Base-by-base conservation (phyloP, 2,888 invertebrate genomes). In the Lathronympha strigana region DNA sequence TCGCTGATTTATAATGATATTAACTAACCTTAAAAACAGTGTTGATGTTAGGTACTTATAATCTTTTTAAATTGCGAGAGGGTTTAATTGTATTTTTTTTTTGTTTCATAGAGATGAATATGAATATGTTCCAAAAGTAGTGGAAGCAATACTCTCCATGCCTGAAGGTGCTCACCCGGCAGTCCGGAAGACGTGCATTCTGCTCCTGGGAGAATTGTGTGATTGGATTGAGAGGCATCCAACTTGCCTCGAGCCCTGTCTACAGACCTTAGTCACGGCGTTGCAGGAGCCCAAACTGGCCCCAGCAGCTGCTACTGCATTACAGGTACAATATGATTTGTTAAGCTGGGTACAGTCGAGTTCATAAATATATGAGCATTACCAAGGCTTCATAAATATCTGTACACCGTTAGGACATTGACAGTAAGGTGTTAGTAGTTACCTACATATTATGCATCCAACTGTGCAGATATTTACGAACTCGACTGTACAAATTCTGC, bases 201-300 rank as follows among this genome's bases (percentile, higher is more conserved):
- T 96, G 72, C 90, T 98, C 54, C 90, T 98, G 50, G 98, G 98
- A 0, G 98, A 98, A 88, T 93, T 98, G 40, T 96, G 97, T 81
- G 99, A 99, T 83, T 99, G 99, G 99, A 95, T 99, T 61, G 96
- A 98, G 78, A 94, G 94, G 74, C 98, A 98, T 90, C 94, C 97
- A 0, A 94, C 95, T 70, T 95, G 95, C 55, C 87, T 98, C 73
- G 96, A 97, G 87, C 95, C 97, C 13, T 95, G 96, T 53, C 90
- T 98, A 67, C 96, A 97, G 86, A 96, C 96, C 79, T 90, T 98
- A 28, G 90, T 97, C 49, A 93, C 93, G 45, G 95, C 96, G 66
- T 87, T 98, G 70, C 95, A 94, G 64, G 95, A 96, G 76, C 93
- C 93, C 58, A 94, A 95, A n/a, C 86, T 97, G 60, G 95, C 97